Evolutionary conservation across 2,113 vertebrate species (phyloP).

Genomic region (Oncorhynchus mykiss): DNA sequence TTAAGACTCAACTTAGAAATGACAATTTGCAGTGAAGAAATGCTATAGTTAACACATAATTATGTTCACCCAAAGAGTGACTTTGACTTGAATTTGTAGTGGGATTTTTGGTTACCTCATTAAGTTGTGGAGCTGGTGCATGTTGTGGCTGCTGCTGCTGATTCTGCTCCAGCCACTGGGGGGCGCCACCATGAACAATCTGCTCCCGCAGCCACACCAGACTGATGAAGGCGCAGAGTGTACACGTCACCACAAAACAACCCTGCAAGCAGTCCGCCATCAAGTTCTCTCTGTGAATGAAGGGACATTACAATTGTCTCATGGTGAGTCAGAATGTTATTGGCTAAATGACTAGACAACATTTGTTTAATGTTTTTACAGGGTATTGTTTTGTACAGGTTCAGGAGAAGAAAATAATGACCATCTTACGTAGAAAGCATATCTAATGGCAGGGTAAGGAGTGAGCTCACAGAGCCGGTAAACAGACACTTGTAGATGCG

Average conservation of each 20-base stretch:
- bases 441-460: conserved; percentile 96
- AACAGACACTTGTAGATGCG: conserved; percentile 99
- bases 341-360: not conserved
- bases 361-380: not conserved
- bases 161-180: conserved; percentile 93
- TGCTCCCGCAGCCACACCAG: conserved; percentile 97
- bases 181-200: conserved; percentile 94
- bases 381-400: no score
- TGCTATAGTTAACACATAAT: no score
- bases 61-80: no score
- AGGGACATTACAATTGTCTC: conserved; percentile 10
- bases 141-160: conserved; percentile 54
- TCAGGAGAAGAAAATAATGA: no score
- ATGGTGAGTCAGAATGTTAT: not conserved
- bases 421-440: conserved; percentile 96
- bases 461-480: conserved; percentile 99
- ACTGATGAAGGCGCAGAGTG: conserved; percentile 96
- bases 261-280: conserved; percentile 97
- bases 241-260: conserved; percentile 96
- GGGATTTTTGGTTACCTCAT: conserved; percentile 70
- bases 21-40: no score
- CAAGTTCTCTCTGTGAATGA: conserved; percentile 85
- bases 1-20: no score
- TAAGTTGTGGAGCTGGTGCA: conserved; percentile 77
- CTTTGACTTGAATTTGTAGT: not conserved